These are phyloP conservation scores for Sander lucioperca DNA, from an alignment of 2,113 vertebrate genomes.

Conservation along the genomic window DNA sequence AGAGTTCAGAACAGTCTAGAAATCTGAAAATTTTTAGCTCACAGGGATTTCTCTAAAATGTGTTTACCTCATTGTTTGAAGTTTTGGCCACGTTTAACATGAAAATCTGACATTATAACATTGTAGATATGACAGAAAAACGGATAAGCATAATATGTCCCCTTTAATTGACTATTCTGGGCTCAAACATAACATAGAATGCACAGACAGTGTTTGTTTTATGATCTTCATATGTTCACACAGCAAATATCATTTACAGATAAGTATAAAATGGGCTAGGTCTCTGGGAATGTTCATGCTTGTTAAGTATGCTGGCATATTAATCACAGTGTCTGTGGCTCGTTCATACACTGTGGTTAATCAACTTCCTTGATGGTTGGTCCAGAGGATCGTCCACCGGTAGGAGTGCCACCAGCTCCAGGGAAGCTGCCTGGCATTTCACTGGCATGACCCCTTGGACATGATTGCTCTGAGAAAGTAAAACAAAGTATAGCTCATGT, in stretches of 20 bases:
- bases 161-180: conserved; percentile 40
- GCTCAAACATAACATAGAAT: conserved; percentile 27
- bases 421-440: not conserved
- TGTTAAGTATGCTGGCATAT: not conserved
- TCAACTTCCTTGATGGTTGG: conserved; percentile 12
- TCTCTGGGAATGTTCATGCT: conserved; percentile 27
- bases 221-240: conserved; percentile 15
- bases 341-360: not conserved
- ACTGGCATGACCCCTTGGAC: too few species aligned
- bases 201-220: not conserved
- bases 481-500: not conserved
- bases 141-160: too few species aligned
- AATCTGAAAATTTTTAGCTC: too few species aligned
- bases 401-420: not conserved
- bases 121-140: too few species aligned
- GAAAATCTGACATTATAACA: too few species aligned
- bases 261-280: conserved; percentile 21
- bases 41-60: too few species aligned
- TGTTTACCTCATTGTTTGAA: too few species aligned
- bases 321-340: too few species aligned
- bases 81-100: too few species aligned
- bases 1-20: too few species aligned
- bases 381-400: not conserved
- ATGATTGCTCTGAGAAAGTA: conserved; percentile 19
- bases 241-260: conserved; percentile 8